Evolutionary conservation across 2,113 vertebrate species (phyloP).

Genomic region (Nanorana parkeri): DNA sequence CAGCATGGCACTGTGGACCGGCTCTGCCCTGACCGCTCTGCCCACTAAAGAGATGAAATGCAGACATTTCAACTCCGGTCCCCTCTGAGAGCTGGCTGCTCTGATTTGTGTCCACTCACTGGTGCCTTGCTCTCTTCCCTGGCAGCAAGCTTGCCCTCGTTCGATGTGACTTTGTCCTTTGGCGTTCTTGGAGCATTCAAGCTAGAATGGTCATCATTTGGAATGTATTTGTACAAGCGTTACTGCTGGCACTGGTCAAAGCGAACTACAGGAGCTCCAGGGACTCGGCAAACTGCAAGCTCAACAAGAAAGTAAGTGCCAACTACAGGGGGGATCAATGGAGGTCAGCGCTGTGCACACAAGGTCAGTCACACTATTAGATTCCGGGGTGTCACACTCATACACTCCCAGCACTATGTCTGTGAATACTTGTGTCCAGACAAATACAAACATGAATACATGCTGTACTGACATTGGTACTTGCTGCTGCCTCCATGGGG

Average conservation of each 20-base stretch:
- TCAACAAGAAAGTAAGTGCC: constrained; percentile 73
- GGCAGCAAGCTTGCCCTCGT: no score
- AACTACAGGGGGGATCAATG: no score
- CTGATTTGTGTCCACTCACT: no score
- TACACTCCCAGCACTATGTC: no score
- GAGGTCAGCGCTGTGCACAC: no score
- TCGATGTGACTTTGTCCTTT: neutral
- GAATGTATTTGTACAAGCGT: constrained; percentile 72
- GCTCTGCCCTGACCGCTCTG: neutral
- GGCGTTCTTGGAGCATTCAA: constrained; percentile 32
- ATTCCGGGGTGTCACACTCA: no score
- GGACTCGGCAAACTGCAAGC: constrained; percentile 73
- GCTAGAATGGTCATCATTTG: constrained; percentile 72
- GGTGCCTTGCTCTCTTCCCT: neutral
- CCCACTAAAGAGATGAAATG: neutral
- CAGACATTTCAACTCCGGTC: neutral
- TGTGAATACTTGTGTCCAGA: no score
- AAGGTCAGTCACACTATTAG: no score
- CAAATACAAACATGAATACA: no score
- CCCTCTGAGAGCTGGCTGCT: neutral
- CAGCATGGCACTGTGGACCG: constrained; percentile 28
- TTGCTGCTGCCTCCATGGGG: no score
- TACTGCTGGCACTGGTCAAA: constrained; percentile 72
- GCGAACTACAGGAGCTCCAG: constrained; percentile 71
- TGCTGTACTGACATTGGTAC: no score